A percentile compares a stretch with the other conserved stretches of the same genome.
Evolutionary conservation across 64 coral and sea anemone genomes (phyloP).

Genomic region (Pocillopora verrucosa): DNA sequence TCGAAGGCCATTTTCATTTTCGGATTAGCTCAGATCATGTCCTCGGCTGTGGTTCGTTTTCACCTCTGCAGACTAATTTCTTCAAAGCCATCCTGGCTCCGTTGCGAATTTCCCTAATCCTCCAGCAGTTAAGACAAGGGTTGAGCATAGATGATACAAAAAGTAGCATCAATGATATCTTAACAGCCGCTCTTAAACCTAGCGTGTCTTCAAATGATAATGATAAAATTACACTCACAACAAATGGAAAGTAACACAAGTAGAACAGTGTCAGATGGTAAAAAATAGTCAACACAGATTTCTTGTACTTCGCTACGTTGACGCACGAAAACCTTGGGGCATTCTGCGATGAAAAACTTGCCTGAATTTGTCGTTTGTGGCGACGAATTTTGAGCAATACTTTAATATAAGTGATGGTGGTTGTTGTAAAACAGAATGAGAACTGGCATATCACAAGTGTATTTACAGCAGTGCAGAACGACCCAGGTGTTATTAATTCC

Average conservation of each 20-base stretch:
- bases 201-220: neutral
- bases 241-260: neutral
- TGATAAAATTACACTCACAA: neutral
- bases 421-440: neutral
- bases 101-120: neutral
- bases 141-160: neutral
- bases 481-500: neutral
- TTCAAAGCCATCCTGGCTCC: neutral
- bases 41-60: too few species aligned
- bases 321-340: neutral
- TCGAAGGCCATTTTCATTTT: too few species aligned
- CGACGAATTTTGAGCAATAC: neutral
- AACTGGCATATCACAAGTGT: neutral
- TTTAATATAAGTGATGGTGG: neutral
- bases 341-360: neutral
- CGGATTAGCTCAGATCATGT: too few species aligned
- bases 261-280: neutral
- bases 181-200: neutral
- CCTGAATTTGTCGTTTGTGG: neutral
- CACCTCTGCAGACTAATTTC: neutral
- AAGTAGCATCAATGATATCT: neutral
- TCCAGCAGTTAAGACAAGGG: neutral
- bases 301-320: slow-evolving; percentile 4
- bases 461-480: neutral
- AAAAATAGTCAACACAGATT: neutral